These are phyloP conservation scores for Hucho hucho DNA, from an alignment of 2,113 vertebrate species.

Conservation along the genomic window DNA sequence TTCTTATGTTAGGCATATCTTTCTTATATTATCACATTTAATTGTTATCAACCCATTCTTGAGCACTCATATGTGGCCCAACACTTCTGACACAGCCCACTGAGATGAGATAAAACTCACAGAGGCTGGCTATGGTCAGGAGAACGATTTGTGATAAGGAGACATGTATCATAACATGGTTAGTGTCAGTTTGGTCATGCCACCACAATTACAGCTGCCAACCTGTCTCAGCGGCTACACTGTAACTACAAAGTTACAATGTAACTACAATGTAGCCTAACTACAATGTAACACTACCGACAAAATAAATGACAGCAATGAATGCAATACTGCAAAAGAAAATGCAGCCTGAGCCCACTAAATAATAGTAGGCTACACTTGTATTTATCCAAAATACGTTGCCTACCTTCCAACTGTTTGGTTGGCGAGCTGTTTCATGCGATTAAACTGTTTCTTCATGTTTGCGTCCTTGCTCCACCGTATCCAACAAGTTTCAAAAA, in stretches of 20 bases:
- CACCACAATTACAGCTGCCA: no score
- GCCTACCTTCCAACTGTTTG: conserved; percentile 92
- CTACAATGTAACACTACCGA: no score
- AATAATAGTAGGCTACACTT: no score
- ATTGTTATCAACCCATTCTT: no score
- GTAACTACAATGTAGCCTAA: no score
- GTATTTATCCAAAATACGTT: no score
- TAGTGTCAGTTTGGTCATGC: not conserved
- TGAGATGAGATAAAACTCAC: not conserved
- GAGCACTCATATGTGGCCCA: not conserved
- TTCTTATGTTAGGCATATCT: no score
- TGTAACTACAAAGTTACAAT: no score
- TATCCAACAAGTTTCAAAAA: conserved; percentile 38
- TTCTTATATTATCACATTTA: no score
- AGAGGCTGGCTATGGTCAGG: not conserved
- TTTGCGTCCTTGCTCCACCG: conserved; percentile 1
- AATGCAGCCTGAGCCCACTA: not conserved
- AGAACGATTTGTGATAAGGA: not conserved
- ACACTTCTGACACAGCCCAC: conserved; percentile 43
- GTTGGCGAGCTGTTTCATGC: conserved; percentile 94
- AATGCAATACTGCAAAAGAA: not conserved
- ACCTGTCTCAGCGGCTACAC: no score
- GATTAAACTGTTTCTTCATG: conserved; percentile 98
- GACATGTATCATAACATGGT: not conserved
- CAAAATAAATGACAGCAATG: not conserved